A percentile compares a stretch with the other conserved stretches of the same genome.
Evolutionary conservation across 2,888 invertebrate genomes (phyloP).

Genomic region (Strigamia crassipes): DNA sequence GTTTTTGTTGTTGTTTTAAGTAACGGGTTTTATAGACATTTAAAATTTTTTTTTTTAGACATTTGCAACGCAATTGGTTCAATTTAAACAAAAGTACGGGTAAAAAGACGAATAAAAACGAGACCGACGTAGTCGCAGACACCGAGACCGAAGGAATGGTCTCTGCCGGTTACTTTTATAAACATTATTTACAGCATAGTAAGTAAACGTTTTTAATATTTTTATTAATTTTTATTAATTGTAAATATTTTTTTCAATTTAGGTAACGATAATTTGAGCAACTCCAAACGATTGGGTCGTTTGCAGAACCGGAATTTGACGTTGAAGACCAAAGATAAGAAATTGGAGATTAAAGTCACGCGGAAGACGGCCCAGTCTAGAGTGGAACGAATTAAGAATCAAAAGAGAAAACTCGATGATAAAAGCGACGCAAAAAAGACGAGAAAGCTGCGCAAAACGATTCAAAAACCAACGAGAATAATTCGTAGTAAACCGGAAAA

Average conservation of each 20-base stretch:
- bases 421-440: not conserved
- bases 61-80: slow-evolving; percentile 69
- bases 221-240: not conserved
- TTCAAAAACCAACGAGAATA: not conserved
- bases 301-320: not conserved
- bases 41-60: slow-evolving; percentile 55
- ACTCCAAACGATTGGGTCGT: not conserved
- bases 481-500: not conserved
- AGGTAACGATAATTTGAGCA: not conserved
- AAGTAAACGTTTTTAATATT: not conserved
- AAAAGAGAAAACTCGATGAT: not conserved
- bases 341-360: not conserved
- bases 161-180: not conserved
- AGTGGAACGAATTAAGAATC: not conserved
- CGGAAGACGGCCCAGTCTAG: not conserved
- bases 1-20: not conserved
- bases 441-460: not conserved
- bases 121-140: not conserved
- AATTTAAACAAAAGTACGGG: not conserved
- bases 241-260: not conserved
- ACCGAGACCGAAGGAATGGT: not conserved
- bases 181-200: slow-evolving; percentile 43
- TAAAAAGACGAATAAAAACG: not conserved
- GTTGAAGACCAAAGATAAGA: not conserved
- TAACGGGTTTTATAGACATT: not conserved